These are phyloP conservation scores for Sebastes umbrosus DNA, from an alignment of 2,797 vertebrate genomes.

Conservation along the genomic window DNA sequence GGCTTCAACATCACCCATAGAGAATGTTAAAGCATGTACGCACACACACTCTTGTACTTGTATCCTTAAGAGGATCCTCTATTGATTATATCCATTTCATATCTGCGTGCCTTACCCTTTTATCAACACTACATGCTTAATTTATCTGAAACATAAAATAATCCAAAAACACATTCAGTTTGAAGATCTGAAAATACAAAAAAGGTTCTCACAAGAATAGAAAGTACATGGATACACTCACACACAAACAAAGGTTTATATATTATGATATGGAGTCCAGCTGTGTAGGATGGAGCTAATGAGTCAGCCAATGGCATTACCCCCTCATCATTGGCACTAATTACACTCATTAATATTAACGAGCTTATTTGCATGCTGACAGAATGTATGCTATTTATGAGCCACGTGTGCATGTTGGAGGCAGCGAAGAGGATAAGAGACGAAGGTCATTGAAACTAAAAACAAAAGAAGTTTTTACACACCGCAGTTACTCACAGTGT, in stretches of 20 bases:
- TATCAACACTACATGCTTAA: background rate
- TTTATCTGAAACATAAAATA: background rate
- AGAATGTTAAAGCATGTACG: background rate
- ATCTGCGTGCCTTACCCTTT: background rate
- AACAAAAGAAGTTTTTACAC: background rate
- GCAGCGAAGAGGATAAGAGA: constrained; percentile 5
- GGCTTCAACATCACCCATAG: constrained; percentile 11
- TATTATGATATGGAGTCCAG: constrained; percentile 50
- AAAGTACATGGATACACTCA: background rate
- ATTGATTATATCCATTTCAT: background rate
- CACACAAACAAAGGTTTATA: background rate
- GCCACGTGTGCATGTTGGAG: constrained; percentile 13
- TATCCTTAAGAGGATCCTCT: background rate
- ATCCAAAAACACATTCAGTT: background rate
- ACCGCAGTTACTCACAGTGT: background rate
- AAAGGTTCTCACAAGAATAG: background rate
- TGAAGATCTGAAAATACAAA: background rate
- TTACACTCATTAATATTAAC: constrained; percentile 79
- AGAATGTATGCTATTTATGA: constrained; percentile 52
- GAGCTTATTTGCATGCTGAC: constrained; percentile 58
- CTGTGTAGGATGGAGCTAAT: constrained; percentile 61
- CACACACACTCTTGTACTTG: background rate
- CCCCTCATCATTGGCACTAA: constrained; percentile 69
- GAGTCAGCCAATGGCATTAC: constrained; percentile 35
- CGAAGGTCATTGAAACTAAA: constrained; percentile 24